These are phyloP conservation scores for Argya squamiceps DNA, from an alignment of 2,797 vertebrate species.

Conservation along the genomic window DNA sequence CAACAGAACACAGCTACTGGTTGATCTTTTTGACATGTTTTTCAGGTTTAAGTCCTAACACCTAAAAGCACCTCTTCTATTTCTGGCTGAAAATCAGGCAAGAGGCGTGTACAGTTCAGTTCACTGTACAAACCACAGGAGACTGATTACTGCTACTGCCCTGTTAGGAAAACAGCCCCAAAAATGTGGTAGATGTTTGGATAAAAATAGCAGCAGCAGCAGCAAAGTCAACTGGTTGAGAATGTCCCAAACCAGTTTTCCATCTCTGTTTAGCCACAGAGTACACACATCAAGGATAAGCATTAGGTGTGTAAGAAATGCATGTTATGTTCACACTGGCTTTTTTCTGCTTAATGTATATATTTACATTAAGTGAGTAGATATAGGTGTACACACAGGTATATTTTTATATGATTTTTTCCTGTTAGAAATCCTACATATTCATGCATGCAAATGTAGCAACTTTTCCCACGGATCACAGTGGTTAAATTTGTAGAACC, in stretches of 20 bases:
- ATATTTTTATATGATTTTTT: not conserved
- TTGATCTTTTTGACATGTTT: not conserved
- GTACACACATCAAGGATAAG: not conserved
- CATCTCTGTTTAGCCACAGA: not conserved
- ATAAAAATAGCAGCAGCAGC: constrained; percentile 2
- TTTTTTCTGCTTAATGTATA: not conserved
- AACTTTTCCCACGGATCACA: constrained; percentile 2
- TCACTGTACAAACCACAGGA: not conserved
- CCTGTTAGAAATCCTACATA: not conserved
- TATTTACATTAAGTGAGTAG: not conserved
- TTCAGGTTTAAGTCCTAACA: not conserved
- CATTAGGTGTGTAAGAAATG: not conserved
- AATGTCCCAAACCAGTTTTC: not conserved
- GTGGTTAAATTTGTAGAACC: constrained; percentile 18
- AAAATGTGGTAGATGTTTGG: not conserved
- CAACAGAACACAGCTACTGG: not conserved
- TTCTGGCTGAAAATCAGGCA: not conserved
- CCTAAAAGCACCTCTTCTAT: not conserved
- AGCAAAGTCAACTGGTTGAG: not conserved
- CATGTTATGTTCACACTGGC: not conserved
- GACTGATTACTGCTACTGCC: not conserved
- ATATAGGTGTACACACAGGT: not conserved
- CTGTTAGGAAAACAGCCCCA: not conserved
- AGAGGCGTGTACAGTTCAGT: not conserved
- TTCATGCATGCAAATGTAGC: not conserved